Conservation (phyloP, 1,140 invertebrate genomes). For the Anagrus nilaparvatae region DNA sequence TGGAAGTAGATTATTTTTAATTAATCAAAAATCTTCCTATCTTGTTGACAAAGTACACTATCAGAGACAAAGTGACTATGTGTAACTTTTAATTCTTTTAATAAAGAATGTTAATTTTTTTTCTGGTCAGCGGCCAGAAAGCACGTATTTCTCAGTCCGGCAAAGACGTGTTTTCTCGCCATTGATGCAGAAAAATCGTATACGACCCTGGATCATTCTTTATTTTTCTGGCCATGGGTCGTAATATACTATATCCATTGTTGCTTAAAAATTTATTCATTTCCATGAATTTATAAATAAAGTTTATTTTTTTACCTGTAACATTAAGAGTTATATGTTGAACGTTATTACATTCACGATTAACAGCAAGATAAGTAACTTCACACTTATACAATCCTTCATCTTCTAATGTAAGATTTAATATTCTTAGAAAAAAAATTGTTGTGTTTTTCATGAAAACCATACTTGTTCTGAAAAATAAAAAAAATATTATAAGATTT, state of each 20-base stretch:
- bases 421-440: slow-evolving; percentile 56
- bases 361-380: slow-evolving; percentile 70
- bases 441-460: slow-evolving; percentile 37
- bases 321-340: slow-evolving; percentile 69
- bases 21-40: too few relatives aligned
- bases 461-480: slow-evolving; percentile 56
- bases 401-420: slow-evolving; percentile 57
- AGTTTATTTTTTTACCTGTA: slow-evolving; percentile 54
- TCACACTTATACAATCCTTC: slow-evolving; percentile 78
- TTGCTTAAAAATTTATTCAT: neutral
- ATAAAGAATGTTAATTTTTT: too few relatives aligned
- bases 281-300: neutral
- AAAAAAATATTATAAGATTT: neutral
- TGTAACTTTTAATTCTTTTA: too few relatives aligned
- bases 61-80: too few relatives aligned
- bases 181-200: too few relatives aligned
- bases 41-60: too few relatives aligned
- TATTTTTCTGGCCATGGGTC: too few relatives aligned
- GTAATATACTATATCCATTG: neutral
- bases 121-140: too few relatives aligned
- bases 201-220: too few relatives aligned
- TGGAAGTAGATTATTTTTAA: too few relatives aligned
- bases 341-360: slow-evolving; percentile 64
- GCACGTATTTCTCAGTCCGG: too few relatives aligned
- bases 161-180: too few relatives aligned